Base-by-base conservation (phyloP, 2,888 invertebrate species). In the Synergus japonicus region DNA sequence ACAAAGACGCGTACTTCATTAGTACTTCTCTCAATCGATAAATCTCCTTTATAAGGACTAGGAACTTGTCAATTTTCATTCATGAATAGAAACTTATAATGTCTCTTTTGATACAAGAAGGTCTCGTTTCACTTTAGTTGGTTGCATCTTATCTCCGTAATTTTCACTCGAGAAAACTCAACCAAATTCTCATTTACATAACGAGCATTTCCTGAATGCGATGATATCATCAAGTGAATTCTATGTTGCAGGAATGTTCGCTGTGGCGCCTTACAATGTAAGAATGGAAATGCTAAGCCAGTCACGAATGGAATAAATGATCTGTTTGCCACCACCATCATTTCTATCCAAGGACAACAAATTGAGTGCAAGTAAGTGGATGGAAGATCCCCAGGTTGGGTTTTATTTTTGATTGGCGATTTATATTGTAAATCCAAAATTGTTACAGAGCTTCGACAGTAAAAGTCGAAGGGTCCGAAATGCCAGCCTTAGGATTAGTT, bases 201-300 rank as follows among this genome's bases (percentile, higher is more conserved):
- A 69, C 29, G 46, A 69, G 15, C n/a, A 69, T 13, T 69, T 49
- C 15, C 46, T 69, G 13, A 69, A 44, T 69, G 29, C 15, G n/a
- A n/a, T 49, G 69, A 69, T 69, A 69, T 49, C 49, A 22, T 46
- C 46, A 69, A 29, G 9, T 29, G 76, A 77, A 73, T 77, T 83
- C 49, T 81, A 76, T 64, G 79, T 85, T 86, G 54, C 89, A 97
- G 97, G 90, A 97, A 99, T 92, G 96, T 98, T 44, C 95, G 95
- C 86, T 99, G 99, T 91, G 99, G 99, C 15, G 96, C 98, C 1
- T 93, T 99, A 83, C 99, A 99, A 91, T 99, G 99, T 92, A 97
- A 97, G 91, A 95, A 95, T 80, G 99, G 99, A 13, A 96, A 95
- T 91, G 94, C 96, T 76, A 95, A 96, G 88, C 98, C 98, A 3